phyloP scores from a whole-genome alignment of 2,888 invertebrate species.

The Beris morrisii region DNA sequence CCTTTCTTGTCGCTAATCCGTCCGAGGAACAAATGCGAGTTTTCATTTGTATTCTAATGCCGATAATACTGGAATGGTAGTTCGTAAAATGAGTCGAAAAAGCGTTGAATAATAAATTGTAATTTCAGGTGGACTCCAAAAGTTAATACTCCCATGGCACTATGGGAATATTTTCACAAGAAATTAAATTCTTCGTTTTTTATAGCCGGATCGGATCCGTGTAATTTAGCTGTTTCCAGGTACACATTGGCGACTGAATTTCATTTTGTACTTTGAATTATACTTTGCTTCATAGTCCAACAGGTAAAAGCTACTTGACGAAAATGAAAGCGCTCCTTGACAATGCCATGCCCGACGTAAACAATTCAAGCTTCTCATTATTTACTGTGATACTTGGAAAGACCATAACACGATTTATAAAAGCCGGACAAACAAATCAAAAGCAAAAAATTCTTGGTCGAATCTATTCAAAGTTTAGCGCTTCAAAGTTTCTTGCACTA shows the following conservation, averaged over 20 bases:
- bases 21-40: conserved; percentile 58
- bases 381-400: conserved; percentile 58
- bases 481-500: conserved; percentile 60
- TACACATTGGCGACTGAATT: conserved; percentile 31
- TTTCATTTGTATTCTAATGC: conserved; percentile 55
- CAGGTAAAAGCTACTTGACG: conserved; percentile 50
- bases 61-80: conserved; percentile 54
- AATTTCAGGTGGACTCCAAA: conserved; percentile 57
- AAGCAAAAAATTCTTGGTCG: conserved; percentile 59
- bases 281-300: conserved; percentile 32
- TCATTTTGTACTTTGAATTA: not conserved
- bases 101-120: conserved; percentile 34
- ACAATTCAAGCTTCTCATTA: conserved; percentile 58
- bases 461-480: conserved; percentile 62
- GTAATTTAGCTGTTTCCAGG: conserved; percentile 55
- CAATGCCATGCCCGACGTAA: conserved; percentile 45
- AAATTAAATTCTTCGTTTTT: conserved; percentile 61
- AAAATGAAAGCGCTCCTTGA: conserved; percentile 54
- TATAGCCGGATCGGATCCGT: conserved; percentile 56
- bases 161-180: conserved; percentile 65
- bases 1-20: conserved; percentile 55
- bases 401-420: conserved; percentile 44
- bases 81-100: no score
- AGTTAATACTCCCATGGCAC: conserved; percentile 57
- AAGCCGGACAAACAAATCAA: conserved; percentile 43